Evolutionary conservation across 2,888 invertebrate species (phyloP).

Genomic region (Spialia ferax): DNA sequence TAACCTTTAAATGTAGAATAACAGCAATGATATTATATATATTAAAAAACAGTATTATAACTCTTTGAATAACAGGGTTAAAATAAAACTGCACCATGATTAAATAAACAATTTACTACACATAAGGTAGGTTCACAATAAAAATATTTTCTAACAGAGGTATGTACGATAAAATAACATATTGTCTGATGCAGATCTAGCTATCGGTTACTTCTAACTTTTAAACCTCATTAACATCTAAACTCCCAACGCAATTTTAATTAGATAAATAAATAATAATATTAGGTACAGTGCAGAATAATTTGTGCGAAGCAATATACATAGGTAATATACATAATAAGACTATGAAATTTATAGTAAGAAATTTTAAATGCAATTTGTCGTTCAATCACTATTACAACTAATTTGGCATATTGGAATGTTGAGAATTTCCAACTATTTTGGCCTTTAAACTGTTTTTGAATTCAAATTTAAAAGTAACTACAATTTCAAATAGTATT

Average conservation of each 20-base stretch:
- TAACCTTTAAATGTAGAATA: too few relatives aligned
- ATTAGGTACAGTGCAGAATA: slow-evolving; percentile 42
- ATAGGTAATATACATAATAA: slow-evolving; percentile 1
- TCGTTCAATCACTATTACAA: slow-evolving; percentile 56
- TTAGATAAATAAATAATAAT: slow-evolving; percentile 42
- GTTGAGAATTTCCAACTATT: slow-evolving; percentile 66
- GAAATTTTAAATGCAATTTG: slow-evolving; percentile 51
- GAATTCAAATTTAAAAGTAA: not conserved
- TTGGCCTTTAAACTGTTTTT: slow-evolving; percentile 56
- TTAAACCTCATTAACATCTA: slow-evolving; percentile 50
- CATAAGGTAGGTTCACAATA: slow-evolving; percentile 86
- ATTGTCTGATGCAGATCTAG: slow-evolving; percentile 83
- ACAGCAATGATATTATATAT: too few relatives aligned
- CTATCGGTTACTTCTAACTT: slow-evolving; percentile 48
- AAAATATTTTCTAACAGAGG: slow-evolving; percentile 83
- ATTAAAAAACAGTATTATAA: too few relatives aligned
- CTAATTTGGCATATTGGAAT: slow-evolving; percentile 83
- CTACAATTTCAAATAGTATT: not conserved
- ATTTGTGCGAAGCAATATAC: slow-evolving; percentile 44
- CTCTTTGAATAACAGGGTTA: slow-evolving; percentile 12
- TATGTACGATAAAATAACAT: slow-evolving; percentile 64
- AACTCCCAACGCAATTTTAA: slow-evolving; percentile 41
- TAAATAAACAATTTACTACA: slow-evolving; percentile 87
- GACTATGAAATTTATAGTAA: slow-evolving; percentile 23
- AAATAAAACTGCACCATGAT: slow-evolving; percentile 72